Conservation (phyloP, 2,797 vertebrate species). For the Babyrousa celebensis region DNA sequence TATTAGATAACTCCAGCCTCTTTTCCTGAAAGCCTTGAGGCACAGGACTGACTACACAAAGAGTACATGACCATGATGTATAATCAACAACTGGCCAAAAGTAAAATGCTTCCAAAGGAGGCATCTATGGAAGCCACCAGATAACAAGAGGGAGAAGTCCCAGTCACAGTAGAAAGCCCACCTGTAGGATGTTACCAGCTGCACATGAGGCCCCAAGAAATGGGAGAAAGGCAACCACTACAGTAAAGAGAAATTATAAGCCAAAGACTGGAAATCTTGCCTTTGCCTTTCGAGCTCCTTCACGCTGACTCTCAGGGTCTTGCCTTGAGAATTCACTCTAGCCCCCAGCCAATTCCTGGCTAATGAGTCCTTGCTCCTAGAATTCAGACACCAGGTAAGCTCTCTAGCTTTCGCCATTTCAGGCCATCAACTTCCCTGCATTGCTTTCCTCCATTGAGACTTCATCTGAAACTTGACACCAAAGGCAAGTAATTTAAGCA, state of each 20-base stretch:
- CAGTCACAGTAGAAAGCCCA: background rate
- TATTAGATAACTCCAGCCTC: background rate
- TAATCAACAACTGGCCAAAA: background rate
- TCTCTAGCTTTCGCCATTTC: background rate
- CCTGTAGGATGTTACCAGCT: background rate
- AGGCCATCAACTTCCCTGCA: background rate
- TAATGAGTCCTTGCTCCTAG: slow-evolving; percentile 24
- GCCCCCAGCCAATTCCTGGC: background rate
- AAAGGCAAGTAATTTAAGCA: slow-evolving; percentile 20
- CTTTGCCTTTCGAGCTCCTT: background rate
- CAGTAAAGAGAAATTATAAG: background rate
- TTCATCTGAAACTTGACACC: background rate
- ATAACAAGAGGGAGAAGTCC: background rate
- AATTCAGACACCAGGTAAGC: background rate
- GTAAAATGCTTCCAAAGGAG: background rate
- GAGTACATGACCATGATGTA: background rate
- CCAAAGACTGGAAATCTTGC: background rate
- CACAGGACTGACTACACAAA: background rate
- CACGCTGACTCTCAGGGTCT: background rate
- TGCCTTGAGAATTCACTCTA: background rate
- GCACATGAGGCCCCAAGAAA: background rate
- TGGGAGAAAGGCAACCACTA: background rate
- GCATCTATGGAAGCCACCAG: background rate
- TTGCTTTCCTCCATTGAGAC: background rate
- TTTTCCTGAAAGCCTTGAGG: background rate